Base-by-base conservation (phyloP, 2,797 vertebrate species). In the Hozukius guyotensis region DNA sequence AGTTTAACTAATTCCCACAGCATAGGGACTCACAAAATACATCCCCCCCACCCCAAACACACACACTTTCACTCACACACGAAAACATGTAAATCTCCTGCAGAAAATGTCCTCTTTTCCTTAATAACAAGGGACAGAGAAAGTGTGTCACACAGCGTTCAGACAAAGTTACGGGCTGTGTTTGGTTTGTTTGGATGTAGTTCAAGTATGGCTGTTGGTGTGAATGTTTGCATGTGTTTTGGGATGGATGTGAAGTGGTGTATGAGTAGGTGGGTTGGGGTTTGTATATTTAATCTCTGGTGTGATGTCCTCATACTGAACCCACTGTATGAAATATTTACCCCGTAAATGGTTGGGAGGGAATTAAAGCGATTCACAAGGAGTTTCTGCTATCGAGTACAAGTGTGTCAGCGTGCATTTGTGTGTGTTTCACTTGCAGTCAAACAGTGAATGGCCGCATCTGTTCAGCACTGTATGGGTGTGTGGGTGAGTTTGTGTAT, bases 1-100 rank as follows among this genome's bases (percentile, higher is more conserved):
- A 91, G 70, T 81, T 90, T 86, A 32, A 36, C 32, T 84, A 92
- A 93, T 87, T 92, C 83, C 83, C 75, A 76, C 75, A 82, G 81
- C 75, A 77, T 10, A 24, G 49, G 20, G 22, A 73, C 59, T 74
- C 71, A 68, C 52, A 80, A 73, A 83, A 70, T 42, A 57, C 66
- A 56, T 7, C 16, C 6, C 24, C 9, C 20, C 61, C 5, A 31
- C 24, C 36, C 10, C 34, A 64, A n/a, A 12, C 57, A 57, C 52
- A 36, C 70, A 63, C 49, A 59, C 34, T 32, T 74, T 69, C 71
- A 78, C 57, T 71, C 72, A 36, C 79, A 74, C 42, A 53, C 56
- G 31, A 73, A 72, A 78, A 85, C 52, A 61, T 56, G 46, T 66
- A 59, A 62, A 64, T 62, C 34, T 84, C 75, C 59, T 82, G 57